phyloP scores from a whole-genome alignment of 2,888 invertebrate genomes.

The Callosobruchus maculatus region DNA sequence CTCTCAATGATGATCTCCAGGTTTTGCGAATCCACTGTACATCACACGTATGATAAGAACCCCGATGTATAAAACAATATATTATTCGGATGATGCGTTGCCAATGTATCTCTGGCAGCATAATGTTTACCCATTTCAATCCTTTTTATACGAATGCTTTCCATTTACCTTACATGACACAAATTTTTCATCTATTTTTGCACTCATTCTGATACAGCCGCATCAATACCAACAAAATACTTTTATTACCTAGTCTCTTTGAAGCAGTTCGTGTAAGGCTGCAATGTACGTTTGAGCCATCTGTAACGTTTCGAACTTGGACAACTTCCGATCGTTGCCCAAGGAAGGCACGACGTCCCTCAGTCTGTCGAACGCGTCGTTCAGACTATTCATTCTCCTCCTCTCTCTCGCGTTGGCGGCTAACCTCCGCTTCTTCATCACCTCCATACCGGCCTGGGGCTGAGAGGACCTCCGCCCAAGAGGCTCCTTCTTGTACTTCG shows the following conservation, averaged over 20 bases:
- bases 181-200: too few species aligned
- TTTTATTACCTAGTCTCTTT: slow-evolving; percentile 40
- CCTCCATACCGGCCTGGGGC: slow-evolving; percentile 39
- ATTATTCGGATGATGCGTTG: too few species aligned
- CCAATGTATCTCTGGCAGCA: too few species aligned
- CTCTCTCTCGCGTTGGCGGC: slow-evolving; percentile 74
- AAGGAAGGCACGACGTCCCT: slow-evolving; percentile 68
- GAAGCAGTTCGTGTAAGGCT: slow-evolving; percentile 62
- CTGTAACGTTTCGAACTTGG: slow-evolving; percentile 73
- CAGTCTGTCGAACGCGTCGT: slow-evolving; percentile 68
- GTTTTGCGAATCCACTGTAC: too few species aligned
- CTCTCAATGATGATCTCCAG: too few species aligned
- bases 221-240: neutral
- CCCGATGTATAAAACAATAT: too few species aligned
- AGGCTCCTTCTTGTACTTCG: slow-evolving; percentile 21
- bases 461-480: slow-evolving; percentile 12
- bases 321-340: slow-evolving; percentile 66
- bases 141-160: too few species aligned
- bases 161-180: too few species aligned
- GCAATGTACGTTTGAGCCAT: slow-evolving; percentile 76
- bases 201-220: neutral
- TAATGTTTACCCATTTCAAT: too few species aligned
- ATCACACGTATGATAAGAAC: too few species aligned
- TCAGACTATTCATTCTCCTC: slow-evolving; percentile 68
- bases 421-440: slow-evolving; percentile 57